Percentiles rank a stretch among this genome's conserved stretches.
Conservation (phyloP, 30 jellyfish, hydroid and myxozoan genomes). For the Phacellophora camtschatica region DNA sequence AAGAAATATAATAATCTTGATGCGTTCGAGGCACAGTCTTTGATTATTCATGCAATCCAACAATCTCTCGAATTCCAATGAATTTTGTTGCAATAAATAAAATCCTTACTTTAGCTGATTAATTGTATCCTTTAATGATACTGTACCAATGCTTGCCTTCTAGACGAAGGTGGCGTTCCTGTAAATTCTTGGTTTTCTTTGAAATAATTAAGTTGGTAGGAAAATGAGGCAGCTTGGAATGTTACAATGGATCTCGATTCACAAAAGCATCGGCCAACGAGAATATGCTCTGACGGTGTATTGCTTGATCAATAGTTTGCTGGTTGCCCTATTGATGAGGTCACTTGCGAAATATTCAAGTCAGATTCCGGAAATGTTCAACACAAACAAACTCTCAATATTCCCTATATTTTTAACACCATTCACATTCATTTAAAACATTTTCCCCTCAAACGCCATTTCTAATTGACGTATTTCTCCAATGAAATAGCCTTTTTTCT, state of each 20-base stretch:
- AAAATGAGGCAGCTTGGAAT: not conserved
- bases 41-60: too few species aligned
- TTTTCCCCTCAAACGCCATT: too few species aligned
- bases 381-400: slow-evolving; percentile 8
- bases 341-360: slow-evolving; percentile 79
- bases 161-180: not conserved
- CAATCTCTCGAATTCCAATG: too few species aligned
- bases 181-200: slow-evolving; percentile 6
- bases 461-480: too few species aligned
- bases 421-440: too few species aligned
- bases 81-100: not conserved
- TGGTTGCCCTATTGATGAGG: slow-evolving; percentile 92
- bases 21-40: too few species aligned
- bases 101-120: not conserved
- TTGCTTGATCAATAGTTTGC: slow-evolving; percentile 88
- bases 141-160: not conserved
- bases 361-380: slow-evolving; percentile 39
- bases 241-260: slow-evolving; percentile 29
- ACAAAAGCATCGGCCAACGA: slow-evolving; percentile 35
- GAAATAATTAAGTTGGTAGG: slow-evolving; percentile 3
- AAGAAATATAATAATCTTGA: too few species aligned
- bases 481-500: too few species aligned
- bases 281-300: slow-evolving; percentile 69
- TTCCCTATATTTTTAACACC: too few species aligned
- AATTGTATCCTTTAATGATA: too few species aligned